A percentile compares a stretch with the other conserved stretches of the same genome.
Conservation (phyloP, 1,140 invertebrate species). For the Drosophila tsacasi region DNA sequence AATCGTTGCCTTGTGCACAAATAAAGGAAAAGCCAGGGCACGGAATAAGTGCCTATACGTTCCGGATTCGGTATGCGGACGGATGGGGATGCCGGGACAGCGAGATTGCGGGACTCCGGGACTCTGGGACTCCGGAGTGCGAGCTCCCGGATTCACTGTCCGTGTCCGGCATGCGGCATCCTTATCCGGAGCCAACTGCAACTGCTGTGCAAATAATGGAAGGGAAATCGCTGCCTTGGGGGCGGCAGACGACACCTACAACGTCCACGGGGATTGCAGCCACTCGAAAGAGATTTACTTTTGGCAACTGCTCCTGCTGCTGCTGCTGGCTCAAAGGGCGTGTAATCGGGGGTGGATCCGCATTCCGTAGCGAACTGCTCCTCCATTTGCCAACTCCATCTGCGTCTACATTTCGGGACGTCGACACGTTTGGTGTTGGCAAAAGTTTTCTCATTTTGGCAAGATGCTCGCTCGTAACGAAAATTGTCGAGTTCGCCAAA, state of each 20-base stretch:
- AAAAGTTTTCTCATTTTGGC: constrained; percentile 81
- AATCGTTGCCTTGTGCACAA: constrained; percentile 74
- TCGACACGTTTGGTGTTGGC: constrained; percentile 76
- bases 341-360: constrained; percentile 9
- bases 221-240: constrained; percentile 27
- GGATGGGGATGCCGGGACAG: constrained; percentile 4
- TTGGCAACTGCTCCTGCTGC: constrained; percentile 47
- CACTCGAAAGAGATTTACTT: constrained; percentile 82
- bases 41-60: constrained; percentile 47
- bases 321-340: constrained; percentile 41
- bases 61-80: constrained; percentile 19
- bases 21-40: constrained; percentile 68
- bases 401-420: constrained; percentile 34
- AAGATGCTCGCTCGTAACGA: constrained; percentile 78
- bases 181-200: constrained; percentile 56
- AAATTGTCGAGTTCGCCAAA: constrained; percentile 76
- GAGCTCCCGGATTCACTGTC: constrained; percentile 2
- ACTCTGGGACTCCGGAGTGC: constrained; percentile 4
- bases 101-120: background rate
- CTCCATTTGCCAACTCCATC: constrained; percentile 45
- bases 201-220: constrained; percentile 79
- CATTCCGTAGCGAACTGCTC: background rate
- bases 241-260: constrained; percentile 40
- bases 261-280: constrained; percentile 67
- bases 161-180: constrained; percentile 25